Conservation (phyloP, 2,113 vertebrate species). For the Ceyx margarethae region DNA sequence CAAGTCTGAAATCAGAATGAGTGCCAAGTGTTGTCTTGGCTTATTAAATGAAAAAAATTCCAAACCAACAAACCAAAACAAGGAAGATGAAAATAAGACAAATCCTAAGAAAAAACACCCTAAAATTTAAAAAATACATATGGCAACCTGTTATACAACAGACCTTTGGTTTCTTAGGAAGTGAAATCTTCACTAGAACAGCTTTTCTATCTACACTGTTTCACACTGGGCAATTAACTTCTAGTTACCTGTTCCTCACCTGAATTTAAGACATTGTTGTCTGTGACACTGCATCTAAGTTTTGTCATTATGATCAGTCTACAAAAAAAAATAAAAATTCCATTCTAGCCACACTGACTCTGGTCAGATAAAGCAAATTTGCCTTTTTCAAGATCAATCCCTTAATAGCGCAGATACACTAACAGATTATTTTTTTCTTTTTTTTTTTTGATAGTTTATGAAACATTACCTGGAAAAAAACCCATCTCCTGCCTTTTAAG, state of each 20-base stretch:
- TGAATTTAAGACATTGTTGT: background rate
- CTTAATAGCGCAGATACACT: background rate
- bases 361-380: background rate
- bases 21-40: background rate
- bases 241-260: background rate
- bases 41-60: background rate
- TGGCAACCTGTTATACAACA: background rate
- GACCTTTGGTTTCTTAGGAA: background rate
- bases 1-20: background rate
- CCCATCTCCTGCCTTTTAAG: background rate
- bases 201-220: background rate
- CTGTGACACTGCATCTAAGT: background rate
- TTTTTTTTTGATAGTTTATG: background rate
- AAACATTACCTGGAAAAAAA: background rate
- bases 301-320: background rate
- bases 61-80: background rate
- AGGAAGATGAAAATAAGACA: background rate
- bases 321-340: background rate
- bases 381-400: background rate
- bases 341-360: background rate
- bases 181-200: background rate
- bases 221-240: background rate
- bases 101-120: background rate
- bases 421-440: background rate
- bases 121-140: background rate